Base-by-base conservation (phyloP, 2,113 vertebrate genomes). In the Myocastor coypus region DNA sequence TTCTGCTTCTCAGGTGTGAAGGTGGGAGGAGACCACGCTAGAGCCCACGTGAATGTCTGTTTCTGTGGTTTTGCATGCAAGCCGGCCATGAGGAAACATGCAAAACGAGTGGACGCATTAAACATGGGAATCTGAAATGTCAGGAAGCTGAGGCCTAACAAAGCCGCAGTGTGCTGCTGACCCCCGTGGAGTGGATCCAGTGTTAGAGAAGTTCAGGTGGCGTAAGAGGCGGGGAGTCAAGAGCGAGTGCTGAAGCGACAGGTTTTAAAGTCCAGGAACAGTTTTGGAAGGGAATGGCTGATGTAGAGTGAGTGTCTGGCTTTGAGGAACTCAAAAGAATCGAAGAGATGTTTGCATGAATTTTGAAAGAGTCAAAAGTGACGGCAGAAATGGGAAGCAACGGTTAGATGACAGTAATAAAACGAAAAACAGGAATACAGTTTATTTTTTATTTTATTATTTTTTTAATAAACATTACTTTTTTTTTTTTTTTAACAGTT, bases 281-380 rank as follows among this genome's bases (percentile, higher is more conserved):
- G 14, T 61, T 5, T 42, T 89, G 28, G 71, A 50, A 96, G 26
- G 37, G 5, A 37, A n/a, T 63, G 6, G 66, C 22, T 95, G 37
- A 87, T 82, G 52, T 30, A 10, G 11, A 75, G 3, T 69, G 84
- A 92, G 69, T 84, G n/a, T 37, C 30, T 87, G 63, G 10, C 66
- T 61, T 19, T 73, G 68, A 78, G 12, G 0, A 63, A 2, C 9
- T 75, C 61, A 57, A 63, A 63, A 52, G 66, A 92, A 66, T 13
- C 68, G 57, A 88, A 42, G 24, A 83, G 34, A 42, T 22, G 80
- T 96, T 4, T 26, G 5, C 28, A 2, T 66, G 46, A 87, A 69
- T 86, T 95, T 52, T 55, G 12, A 94, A 85, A 81, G 59, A 63
- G 37, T 14, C 42, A 87, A 86, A 68, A 80, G 12, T 84, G 57